These are phyloP conservation scores for Phorcus lineatus DNA, from an alignment of 2,888 invertebrate genomes.

Conservation along the genomic window DNA sequence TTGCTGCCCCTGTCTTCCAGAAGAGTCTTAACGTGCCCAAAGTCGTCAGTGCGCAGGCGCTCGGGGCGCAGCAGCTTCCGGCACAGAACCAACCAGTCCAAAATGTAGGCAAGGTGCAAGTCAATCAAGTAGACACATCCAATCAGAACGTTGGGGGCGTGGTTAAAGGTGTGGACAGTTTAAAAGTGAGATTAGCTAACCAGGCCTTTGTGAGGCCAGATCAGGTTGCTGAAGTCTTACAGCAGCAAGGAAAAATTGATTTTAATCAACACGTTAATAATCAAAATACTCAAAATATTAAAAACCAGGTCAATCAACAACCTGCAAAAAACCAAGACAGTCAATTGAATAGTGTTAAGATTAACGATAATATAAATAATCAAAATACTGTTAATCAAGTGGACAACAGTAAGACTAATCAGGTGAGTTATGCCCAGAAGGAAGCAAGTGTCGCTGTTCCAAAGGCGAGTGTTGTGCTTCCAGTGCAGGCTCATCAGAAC, in stretches of 20 bases:
- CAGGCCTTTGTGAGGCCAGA: neutral
- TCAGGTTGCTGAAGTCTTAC: neutral
- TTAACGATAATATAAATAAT: neutral
- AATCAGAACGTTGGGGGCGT: neutral
- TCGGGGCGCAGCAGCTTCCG: neutral
- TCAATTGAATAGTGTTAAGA: neutral
- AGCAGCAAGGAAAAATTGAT: too few species aligned
- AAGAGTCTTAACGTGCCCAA: neutral
- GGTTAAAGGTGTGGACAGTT: neutral
- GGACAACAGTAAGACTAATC: neutral
- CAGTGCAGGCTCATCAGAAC: neutral
- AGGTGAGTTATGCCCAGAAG: neutral
- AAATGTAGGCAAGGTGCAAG: neutral
- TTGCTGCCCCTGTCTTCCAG: neutral
- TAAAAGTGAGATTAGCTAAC: neutral
- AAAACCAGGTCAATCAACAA: neutral
- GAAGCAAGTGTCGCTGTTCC: neutral
- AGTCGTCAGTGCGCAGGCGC: neutral
- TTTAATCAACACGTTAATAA: neutral
- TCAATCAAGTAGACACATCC: neutral
- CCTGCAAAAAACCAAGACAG: neutral
- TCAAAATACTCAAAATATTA: neutral
- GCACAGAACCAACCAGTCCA: neutral
- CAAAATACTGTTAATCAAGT: neutral
- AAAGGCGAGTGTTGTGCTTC: too few species aligned